Conservation (phyloP, 2,888 invertebrate genomes). For the Pseudoips prasinana region DNA sequence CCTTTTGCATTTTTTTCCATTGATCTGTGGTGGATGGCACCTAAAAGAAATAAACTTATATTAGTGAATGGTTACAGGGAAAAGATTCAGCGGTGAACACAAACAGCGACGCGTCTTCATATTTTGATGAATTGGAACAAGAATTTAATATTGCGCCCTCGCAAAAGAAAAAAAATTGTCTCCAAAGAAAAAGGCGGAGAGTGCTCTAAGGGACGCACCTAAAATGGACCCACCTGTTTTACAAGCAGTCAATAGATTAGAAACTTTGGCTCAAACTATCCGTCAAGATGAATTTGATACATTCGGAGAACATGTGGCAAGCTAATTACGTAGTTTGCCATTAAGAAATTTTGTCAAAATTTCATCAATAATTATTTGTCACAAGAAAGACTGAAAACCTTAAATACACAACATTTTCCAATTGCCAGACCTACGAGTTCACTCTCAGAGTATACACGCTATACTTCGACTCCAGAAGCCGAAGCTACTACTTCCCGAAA, state of each 20-base stretch:
- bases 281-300: slow-evolving; percentile 36
- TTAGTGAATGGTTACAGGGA: background rate
- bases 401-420: slow-evolving; percentile 30
- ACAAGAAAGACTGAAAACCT: slow-evolving; percentile 26
- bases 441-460: slow-evolving; percentile 27
- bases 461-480: slow-evolving; percentile 31
- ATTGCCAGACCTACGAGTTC: slow-evolving; percentile 31
- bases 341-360: slow-evolving; percentile 34
- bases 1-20: background rate
- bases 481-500: slow-evolving; percentile 30
- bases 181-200: slow-evolving; percentile 30
- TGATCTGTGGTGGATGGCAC: slow-evolving; percentile 3
- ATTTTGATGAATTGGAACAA: slow-evolving; percentile 5
- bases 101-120: slow-evolving; percentile 1
- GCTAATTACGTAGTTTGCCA: slow-evolving; percentile 36
- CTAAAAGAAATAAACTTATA: slow-evolving; percentile 5
- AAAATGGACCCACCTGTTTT: slow-evolving; percentile 32
- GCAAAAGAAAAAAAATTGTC: slow-evolving; percentile 30
- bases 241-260: slow-evolving; percentile 26
- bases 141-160: slow-evolving; percentile 23
- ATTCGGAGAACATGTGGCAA: slow-evolving; percentile 35
- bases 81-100: slow-evolving; percentile 1
- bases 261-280: slow-evolving; percentile 24
- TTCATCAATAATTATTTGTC: slow-evolving; percentile 36
- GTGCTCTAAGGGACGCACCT: slow-evolving; percentile 24